Evolutionary conservation across 2,113 vertebrate species (phyloP), one percentile per base, ranked within the genome.

Genomic region (Galemys pyrenaicus): DNA sequence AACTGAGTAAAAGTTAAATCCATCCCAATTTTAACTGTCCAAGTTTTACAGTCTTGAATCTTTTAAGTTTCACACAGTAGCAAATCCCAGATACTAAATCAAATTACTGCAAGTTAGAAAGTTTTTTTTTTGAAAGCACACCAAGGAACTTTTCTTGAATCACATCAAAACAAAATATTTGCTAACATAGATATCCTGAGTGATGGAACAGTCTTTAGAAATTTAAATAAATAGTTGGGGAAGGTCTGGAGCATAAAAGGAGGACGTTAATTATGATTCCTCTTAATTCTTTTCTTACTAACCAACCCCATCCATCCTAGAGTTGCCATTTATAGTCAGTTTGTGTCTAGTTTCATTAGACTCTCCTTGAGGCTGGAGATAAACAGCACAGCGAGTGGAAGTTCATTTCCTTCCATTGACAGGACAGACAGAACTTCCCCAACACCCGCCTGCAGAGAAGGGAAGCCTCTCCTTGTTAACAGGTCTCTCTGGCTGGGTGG

Each of bases 1-100:
- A 70, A 71, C 77, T 37, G 71, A 62, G 20, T 89, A 88, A 95
- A 89, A 46, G 79, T 54, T 77, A 73, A 86, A 92, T 89, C 67
- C 41, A 70, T 7, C 17, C 35, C 68, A 74, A 92, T 79, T 79
- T 82, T 89, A 95, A 93, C 79, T 94, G 64, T 64, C 65, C 26
- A 71, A 68, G 51, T 87, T 93, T 89, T 88, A 41, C 39, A 58
- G 70, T 78, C 39, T 94, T 82, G 79, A 82, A 92, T 20, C 17
- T 10, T 87, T 87, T 64, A 81, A 89, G 19, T 89, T 54, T 87
- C 58, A 58, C 9, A 32, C 70, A 83, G n/a, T 39, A 83, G 28
- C 37, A 89, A 68, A 89, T 30, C 39, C 28, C 56, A 91, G 67
- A 64, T 37, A 39, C 70, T 22, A 82, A 35, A 90, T 32, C 49